Conservation (phyloP, 2,888 invertebrate genomes). For the Calameuta pallipes region DNA sequence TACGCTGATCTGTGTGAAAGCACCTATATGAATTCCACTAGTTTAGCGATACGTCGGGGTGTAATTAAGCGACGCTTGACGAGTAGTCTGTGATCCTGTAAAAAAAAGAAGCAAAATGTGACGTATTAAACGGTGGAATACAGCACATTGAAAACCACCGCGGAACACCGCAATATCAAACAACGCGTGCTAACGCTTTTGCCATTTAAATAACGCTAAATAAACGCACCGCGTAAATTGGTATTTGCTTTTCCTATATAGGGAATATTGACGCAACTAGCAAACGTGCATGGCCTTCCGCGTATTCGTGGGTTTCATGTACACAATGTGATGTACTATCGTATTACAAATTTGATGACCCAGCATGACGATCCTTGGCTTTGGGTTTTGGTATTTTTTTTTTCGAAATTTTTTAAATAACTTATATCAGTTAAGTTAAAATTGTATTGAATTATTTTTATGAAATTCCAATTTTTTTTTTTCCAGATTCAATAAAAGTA, state of each 20-base stretch:
- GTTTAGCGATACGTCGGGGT: background rate
- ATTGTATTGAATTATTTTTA: background rate
- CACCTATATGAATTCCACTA: background rate
- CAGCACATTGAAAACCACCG: background rate
- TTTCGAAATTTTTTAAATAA: background rate
- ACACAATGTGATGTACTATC: background rate
- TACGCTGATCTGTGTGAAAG: background rate
- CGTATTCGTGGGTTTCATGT: background rate
- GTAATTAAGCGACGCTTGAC: background rate
- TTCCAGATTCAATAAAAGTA: background rate
- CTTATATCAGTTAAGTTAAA: background rate
- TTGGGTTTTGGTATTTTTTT: background rate
- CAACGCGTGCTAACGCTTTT: background rate
- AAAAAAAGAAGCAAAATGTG: background rate
- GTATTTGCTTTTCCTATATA: background rate
- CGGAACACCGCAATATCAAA: background rate
- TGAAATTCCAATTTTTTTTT: background rate
- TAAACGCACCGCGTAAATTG: background rate
- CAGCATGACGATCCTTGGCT: background rate
- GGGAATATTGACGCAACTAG: background rate
- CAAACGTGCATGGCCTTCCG: background rate
- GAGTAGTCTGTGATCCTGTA: background rate
- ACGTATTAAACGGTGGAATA: background rate
- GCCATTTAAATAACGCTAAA: background rate
- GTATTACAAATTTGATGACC: background rate